Evolutionary conservation across 2,797 vertebrate genomes (phyloP).

Genomic region (Myotis pilosus): DNA sequence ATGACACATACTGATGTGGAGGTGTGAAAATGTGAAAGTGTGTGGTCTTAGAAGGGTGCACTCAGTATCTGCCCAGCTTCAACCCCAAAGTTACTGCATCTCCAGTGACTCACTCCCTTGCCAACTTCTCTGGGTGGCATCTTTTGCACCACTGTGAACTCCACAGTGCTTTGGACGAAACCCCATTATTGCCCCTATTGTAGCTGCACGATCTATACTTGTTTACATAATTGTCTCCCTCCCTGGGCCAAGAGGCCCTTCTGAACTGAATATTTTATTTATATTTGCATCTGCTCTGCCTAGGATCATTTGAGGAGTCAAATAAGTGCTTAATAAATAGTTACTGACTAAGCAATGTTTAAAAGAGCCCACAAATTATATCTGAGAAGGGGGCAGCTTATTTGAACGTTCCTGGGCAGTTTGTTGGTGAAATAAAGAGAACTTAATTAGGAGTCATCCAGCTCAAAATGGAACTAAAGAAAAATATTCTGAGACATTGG

Average conservation of each 20-base stretch:
- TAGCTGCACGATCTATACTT: not conserved
- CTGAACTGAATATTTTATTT: not conserved
- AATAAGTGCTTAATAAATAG: not conserved
- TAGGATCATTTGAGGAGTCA: not conserved
- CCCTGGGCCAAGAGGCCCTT: not conserved
- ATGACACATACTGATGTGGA: slow-evolving; percentile 13
- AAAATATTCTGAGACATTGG: not conserved
- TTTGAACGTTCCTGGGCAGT: not conserved
- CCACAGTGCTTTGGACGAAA: not conserved
- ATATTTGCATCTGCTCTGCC: not conserved
- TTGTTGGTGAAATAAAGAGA: not conserved
- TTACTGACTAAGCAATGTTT: not conserved
- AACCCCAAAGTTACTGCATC: not conserved
- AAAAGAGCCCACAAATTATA: not conserved
- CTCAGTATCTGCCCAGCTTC: not conserved
- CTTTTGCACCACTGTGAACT: not conserved
- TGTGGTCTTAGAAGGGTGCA: not conserved
- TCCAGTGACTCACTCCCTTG: not conserved
- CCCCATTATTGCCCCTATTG: not conserved
- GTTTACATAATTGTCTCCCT: not conserved
- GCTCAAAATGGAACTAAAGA: not conserved
- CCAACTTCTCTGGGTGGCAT: not conserved
- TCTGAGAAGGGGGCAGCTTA: not conserved
- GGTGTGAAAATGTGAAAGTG: slow-evolving; percentile 28
- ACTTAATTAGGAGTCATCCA: not conserved